Base-by-base conservation (phyloP, 2,888 invertebrate species). In the Trichopoda pennipes region DNA sequence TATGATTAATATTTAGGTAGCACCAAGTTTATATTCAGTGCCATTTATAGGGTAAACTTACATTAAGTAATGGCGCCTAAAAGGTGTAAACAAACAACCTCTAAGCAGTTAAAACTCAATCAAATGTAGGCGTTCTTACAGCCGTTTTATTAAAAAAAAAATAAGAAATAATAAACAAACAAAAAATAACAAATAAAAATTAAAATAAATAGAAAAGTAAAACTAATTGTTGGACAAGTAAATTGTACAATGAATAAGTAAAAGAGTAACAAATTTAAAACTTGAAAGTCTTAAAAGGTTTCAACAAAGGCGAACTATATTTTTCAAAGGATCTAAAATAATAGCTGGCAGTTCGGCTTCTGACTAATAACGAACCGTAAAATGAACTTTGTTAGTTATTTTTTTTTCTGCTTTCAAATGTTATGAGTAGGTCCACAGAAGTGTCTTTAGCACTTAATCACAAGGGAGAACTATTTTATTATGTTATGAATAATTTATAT, bases 61-160 rank as follows among this genome's bases (percentile, higher is more conserved):
- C 7, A 10, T 23, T n/a, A 68, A 66, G 32, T 55, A 47, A 66
- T 38, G 38, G 70, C 66, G 80, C 61, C 75, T 76, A 58, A 55
- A 70, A 35, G 55, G 17, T 68, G 49, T 77, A 73, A 49, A 73
- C 56, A 17, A 68, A 72, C 72, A 64, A 58, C 47, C 8, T 66
- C 49, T 64, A 8, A 2, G 17, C 64, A 58, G 28, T 16, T 38
- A 12, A 14, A 63, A 21, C 51, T 76, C n/a, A 9, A 44, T 51
- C 51, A 47, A 58, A 49, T 63, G 81, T 81, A 63, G 81, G 81
- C 77, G 77, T 81, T 73, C 2, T 56, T 68, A 6, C 17, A 70
- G 49, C 19, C 56, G 17, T 51, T 77, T 77, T 73, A 35, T 77
- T 73, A 35, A 49, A 66, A 42, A 35, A 51, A 70, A 68, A 28